A percentile compares a stretch with the other conserved stretches of the same genome.
These are phyloP conservation scores for Ferrisia virgata DNA, from an alignment of 2,888 invertebrate genomes.

Conservation along the genomic window DNA sequence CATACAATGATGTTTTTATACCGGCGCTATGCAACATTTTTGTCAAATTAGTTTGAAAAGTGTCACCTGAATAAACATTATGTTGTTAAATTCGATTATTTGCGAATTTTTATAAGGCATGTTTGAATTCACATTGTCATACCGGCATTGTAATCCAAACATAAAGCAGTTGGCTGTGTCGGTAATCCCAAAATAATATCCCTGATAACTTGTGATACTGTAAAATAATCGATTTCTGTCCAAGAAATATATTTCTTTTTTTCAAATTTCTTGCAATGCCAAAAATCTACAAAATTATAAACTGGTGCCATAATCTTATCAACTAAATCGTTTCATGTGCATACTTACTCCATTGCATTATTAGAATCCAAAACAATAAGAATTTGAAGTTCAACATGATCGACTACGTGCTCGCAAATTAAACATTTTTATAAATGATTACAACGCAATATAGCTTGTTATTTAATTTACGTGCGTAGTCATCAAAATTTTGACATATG, in stretches of 20 bases:
- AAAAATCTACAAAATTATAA: background rate
- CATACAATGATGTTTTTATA: conserved; percentile 31
- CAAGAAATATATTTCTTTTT: conserved; percentile 38
- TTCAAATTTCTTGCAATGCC: background rate
- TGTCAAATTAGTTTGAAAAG: conserved; percentile 38
- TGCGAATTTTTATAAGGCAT: background rate
- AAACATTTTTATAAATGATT: background rate
- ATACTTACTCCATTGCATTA: background rate
- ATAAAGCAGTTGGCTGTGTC: conserved; percentile 22
- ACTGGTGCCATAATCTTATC: background rate
- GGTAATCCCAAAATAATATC: conserved; percentile 31
- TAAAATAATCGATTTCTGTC: conserved; percentile 37
- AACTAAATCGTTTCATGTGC: background rate
- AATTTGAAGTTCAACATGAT: background rate
- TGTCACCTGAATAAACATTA: background rate
- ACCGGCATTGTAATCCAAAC: conserved; percentile 38
- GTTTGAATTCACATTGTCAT: background rate
- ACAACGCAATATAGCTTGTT: background rate
- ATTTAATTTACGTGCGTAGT: background rate
- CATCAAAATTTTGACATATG: conserved; percentile 16
- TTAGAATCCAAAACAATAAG: background rate
- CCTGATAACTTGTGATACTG: background rate
- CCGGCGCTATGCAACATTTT: conserved; percentile 18
- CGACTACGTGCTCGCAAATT: background rate
- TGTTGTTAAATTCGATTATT: background rate